Evolutionary conservation across 1,140 invertebrate species (phyloP), one percentile per base, ranked within the genome.

Genomic region (Hestina assimilis): DNA sequence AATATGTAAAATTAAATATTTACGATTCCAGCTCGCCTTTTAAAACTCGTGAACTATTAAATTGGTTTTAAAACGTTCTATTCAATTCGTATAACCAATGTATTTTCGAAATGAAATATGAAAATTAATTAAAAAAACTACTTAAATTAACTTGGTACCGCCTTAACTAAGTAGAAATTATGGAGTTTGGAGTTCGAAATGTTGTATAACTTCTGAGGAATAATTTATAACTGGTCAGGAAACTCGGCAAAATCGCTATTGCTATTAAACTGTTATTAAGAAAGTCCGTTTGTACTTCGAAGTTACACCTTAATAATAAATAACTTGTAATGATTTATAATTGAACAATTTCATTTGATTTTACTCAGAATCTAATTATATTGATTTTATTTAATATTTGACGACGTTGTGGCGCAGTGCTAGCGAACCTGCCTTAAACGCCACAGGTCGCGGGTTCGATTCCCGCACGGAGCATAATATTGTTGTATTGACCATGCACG

Each of bases 91-190:
- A n/a, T n/a, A n/a, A n/a, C n/a, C n/a, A n/a, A n/a, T n/a, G n/a
- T 5, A 42, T 12, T 45, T 45, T 26, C 41, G 11, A 26, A 38
- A 17, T 9, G 33, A 9, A 38, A 15, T 15, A 35, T 35, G 6
- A 5, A 4, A 8, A 35, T 15, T 17, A 8, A 2, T 38, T 19
- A 38, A 38, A 58, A 57, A 58, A 51, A 45, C 20, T 43, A 33
- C 12, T 50, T 20, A 50, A 46, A 50, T 58, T 50, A 50, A 43
- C 55, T 26, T 31, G 11, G 40, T 15, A 14, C 31, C 31, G 31
- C 35, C 53, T 56, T 56, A 56, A 55, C 59, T 31, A 56, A 56
- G 53, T 62, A 51, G 35, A 38, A 54, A 50, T 58, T 62, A 46
- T 50, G 41, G 38, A 51, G 46, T 51, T 42, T 20, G 45, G 20